Evolutionary conservation across 2,797 vertebrate species (phyloP), one percentile per base, ranked within the genome.

Genomic region (Rhadinocentrus ornatus): DNA sequence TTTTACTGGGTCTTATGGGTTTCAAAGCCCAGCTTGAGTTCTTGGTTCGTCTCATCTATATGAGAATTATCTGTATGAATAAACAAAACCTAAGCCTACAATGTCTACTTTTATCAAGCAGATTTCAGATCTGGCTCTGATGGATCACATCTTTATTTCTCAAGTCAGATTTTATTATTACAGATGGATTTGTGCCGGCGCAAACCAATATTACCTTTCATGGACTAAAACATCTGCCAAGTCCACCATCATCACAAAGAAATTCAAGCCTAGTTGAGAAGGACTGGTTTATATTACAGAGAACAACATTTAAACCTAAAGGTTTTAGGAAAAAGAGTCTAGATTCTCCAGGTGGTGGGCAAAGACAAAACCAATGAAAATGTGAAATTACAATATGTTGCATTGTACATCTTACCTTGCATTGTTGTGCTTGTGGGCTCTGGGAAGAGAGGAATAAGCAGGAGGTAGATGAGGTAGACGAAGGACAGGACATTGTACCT

Each of bases 391-490:
- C 35, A 37, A 48, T 35, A 34, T 77, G 64, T 62, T 37, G 16
- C 4, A 9, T 12, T 24, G 29, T 6, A 0, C 15, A 62, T 62
- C 96, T 96, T 95, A 99, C 98, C 97, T 94, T 97, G 93, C 97
- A 99, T 97, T 0, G 97, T 99, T 63, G 90, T 92, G 93, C 93
- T 95, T 12, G 97, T 96, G 69, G 98, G 96, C 91, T 99, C 97
- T 20, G 98, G 93, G 82, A 99, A 99, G 77, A 99, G 94, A 62
- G 97, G 98, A 85, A 99, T 96, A 79, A 99, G 97, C 91, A 99
- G 95, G 93, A 99, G 97, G 89, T 96, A 97, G 93, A 99, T 96
- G 95, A 99, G 97, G 96, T 98, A 99, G 96, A 99, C 92, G 62
- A 99, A 96, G 90, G 98, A 99, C 81, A 99, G 94, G 77, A 95